Evolutionary conservation across 2,888 invertebrate genomes (phyloP).

Genomic region (Matsumyia berberina): DNA sequence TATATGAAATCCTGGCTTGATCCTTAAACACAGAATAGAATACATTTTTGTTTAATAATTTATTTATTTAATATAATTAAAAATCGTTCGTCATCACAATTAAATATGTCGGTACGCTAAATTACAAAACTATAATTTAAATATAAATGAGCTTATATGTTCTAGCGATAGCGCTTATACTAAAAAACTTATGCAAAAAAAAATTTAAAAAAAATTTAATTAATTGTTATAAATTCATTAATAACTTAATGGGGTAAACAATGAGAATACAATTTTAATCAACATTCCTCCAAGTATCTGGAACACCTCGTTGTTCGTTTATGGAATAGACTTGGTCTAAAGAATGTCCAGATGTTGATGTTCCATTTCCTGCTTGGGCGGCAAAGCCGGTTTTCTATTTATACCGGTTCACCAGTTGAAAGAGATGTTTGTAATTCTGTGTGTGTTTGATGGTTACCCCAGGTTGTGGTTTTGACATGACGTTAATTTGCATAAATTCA

Average conservation of each 20-base stretch:
- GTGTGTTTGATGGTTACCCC: constrained; percentile 31
- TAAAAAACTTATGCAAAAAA: constrained; percentile 42
- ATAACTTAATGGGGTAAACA: constrained; percentile 28
- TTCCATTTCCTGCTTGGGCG: constrained; percentile 54
- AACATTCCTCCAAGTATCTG: constrained; percentile 10
- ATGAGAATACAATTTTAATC: constrained; percentile 9
- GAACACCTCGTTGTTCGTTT: neutral
- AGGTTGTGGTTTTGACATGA: constrained; percentile 33
- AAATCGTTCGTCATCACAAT: constrained; percentile 71
- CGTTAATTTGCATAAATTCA: constrained; percentile 57
- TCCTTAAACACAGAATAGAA: too few relatives aligned
- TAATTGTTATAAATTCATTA: constrained; percentile 51
- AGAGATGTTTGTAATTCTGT: constrained; percentile 10
- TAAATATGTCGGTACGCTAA: constrained; percentile 52
- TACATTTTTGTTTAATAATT: constrained; percentile 61
- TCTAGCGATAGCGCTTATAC: constrained; percentile 36
- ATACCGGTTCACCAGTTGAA: constrained; percentile 39
- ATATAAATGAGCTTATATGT: constrained; percentile 41
- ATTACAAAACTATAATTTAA: constrained; percentile 28
- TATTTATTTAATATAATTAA: constrained; percentile 60
- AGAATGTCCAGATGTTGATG: neutral
- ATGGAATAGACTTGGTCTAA: constrained; percentile 14
- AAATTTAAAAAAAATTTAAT: constrained; percentile 23
- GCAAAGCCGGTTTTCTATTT: constrained; percentile 37
- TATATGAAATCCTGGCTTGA: too few relatives aligned